Percentiles rank a stretch among this genome's conserved stretches.
Evolutionary conservation across 2,888 invertebrate genomes (phyloP).

Genomic region (Neoascia interrupta): DNA sequence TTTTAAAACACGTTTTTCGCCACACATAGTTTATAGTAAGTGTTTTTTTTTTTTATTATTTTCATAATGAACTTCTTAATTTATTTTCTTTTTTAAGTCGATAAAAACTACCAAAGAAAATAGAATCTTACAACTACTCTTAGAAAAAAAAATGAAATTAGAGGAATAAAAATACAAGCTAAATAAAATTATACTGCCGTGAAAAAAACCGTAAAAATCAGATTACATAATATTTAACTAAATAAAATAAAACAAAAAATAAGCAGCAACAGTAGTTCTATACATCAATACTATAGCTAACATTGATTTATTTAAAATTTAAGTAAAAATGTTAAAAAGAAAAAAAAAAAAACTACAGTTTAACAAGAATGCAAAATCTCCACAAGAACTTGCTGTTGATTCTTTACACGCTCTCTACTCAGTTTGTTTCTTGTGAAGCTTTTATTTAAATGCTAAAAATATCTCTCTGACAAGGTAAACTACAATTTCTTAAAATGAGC

Average conservation of each 20-base stretch:
- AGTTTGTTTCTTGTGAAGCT: slow-evolving; percentile 39
- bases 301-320: slow-evolving; percentile 64
- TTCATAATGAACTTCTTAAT: not conserved
- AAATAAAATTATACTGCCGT: slow-evolving; percentile 69
- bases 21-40: slow-evolving; percentile 12
- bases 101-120: slow-evolving; percentile 43
- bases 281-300: slow-evolving; percentile 67
- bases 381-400: slow-evolving; percentile 41
- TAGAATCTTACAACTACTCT: slow-evolving; percentile 47
- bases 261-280: slow-evolving; percentile 65
- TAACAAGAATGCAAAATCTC: slow-evolving; percentile 49
- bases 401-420: slow-evolving; percentile 37
- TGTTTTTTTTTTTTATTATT: slow-evolving; percentile 3
- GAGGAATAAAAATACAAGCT: slow-evolving; percentile 60
- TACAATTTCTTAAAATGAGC: slow-evolving; percentile 44
- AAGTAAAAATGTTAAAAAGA: slow-evolving; percentile 39
- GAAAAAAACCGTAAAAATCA: slow-evolving; percentile 62
- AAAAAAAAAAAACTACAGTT: slow-evolving; percentile 29
- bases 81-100: slow-evolving; percentile 19
- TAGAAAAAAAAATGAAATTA: slow-evolving; percentile 37
- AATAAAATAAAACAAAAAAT: slow-evolving; percentile 42
- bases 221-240: slow-evolving; percentile 49
- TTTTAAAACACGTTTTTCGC: slow-evolving; percentile 58
- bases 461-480: slow-evolving; percentile 11
- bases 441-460: slow-evolving; percentile 19